Conservation (phyloP, 2,113 vertebrate genomes). For the Mobula hypostoma region DNA sequence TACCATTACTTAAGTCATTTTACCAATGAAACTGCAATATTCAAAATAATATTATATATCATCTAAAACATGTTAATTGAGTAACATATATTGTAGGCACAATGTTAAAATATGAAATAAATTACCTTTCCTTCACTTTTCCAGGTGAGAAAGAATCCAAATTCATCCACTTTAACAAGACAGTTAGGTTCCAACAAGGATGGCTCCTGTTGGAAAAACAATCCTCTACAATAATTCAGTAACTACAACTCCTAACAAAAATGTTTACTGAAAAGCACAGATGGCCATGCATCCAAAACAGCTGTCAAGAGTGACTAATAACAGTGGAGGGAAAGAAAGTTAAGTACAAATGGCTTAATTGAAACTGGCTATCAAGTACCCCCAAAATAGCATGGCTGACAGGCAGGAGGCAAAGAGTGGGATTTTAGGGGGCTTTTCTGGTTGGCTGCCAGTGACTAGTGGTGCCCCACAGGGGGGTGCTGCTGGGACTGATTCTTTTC, state of each 20-base stretch:
- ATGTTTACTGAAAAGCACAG: background rate
- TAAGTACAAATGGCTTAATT: background rate
- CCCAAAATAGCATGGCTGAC: background rate
- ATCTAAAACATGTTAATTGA: too few species aligned
- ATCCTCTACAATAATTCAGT: background rate
- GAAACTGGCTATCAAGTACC: background rate
- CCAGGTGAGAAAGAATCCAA: constrained; percentile 93
- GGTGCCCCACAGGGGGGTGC: too few species aligned
- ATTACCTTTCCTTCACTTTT: constrained; percentile 95
- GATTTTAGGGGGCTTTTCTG: too few species aligned
- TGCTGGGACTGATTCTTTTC: too few species aligned
- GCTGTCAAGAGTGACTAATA: background rate
- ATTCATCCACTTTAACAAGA: constrained; percentile 89
- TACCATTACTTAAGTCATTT: background rate
- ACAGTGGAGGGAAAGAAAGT: background rate
- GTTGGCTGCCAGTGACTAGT: too few species aligned
- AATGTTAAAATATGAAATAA: background rate
- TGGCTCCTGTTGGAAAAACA: constrained; percentile 71
- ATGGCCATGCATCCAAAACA: background rate
- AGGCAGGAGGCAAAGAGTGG: too few species aligned
- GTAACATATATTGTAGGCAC: background rate
- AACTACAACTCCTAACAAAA: background rate
- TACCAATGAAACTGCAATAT: background rate
- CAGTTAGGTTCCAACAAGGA: constrained; percentile 89
- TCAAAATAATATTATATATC: background rate